phyloP scores from a whole-genome alignment of 2,888 invertebrate species.

The Caprella mutica region DNA sequence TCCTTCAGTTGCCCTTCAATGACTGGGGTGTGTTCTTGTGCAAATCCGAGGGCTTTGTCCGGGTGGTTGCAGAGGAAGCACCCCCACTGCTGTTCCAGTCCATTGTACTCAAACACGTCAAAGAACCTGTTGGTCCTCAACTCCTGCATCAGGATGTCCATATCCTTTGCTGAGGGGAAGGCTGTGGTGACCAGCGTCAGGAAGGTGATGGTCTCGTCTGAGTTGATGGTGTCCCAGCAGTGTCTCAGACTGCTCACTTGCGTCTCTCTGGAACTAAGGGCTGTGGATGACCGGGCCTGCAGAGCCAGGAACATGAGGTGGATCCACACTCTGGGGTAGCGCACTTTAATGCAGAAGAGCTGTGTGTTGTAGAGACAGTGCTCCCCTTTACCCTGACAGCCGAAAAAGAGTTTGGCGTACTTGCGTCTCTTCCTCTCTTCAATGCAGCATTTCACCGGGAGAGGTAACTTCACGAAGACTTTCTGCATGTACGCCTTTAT shows the following conservation, averaged over 20 bases:
- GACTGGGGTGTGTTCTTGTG: constrained; percentile 68
- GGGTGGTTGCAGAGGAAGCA: constrained; percentile 91
- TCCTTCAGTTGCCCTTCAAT: constrained; percentile 84
- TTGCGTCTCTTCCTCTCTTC: constrained; percentile 77
- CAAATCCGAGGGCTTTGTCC: constrained; percentile 71
- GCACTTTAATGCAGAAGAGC: constrained; percentile 46
- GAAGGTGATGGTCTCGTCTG: constrained; percentile 70
- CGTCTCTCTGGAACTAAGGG: constrained; percentile 55
- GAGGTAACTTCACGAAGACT: constrained; percentile 68
- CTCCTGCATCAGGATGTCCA: constrained; percentile 74
- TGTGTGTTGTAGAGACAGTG: constrained; percentile 64
- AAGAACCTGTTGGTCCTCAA: constrained; percentile 61
- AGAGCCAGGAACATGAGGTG: constrained; percentile 91
- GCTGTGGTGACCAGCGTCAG: constrained; percentile 84
- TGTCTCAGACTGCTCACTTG: constrained; percentile 67
- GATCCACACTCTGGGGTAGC: constrained; percentile 80
- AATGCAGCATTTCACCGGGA: constrained; percentile 85
- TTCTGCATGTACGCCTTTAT: constrained; percentile 84
- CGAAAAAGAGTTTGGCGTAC: constrained; percentile 75
- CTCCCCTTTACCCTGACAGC: constrained; percentile 64
- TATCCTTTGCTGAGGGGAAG: constrained; percentile 82
- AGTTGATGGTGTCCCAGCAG: constrained; percentile 88
- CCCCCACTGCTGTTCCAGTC: constrained; percentile 58
- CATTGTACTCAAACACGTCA: constrained; percentile 77
- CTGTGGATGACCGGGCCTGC: constrained; percentile 59